These are phyloP conservation scores for Ischnus inquisitorius DNA, from an alignment of 2,888 invertebrate genomes.

Conservation along the genomic window DNA sequence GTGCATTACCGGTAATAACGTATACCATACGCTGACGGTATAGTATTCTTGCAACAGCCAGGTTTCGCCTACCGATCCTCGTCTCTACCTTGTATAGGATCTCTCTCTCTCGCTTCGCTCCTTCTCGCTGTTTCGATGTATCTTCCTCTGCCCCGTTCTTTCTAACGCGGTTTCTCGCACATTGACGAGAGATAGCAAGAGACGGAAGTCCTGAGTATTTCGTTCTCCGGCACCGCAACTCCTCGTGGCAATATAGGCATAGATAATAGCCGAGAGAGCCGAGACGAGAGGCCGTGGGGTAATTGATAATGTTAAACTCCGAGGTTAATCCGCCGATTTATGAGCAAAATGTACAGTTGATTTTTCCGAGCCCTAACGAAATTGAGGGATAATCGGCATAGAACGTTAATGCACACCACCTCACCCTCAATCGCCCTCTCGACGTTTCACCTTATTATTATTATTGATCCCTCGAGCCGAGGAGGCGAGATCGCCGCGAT, in stretches of 20 bases:
- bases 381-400: slow-evolving; percentile 74
- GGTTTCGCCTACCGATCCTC: slow-evolving; percentile 60
- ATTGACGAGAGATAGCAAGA: slow-evolving; percentile 54
- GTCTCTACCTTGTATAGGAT: slow-evolving; percentile 58
- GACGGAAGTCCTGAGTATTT: slow-evolving; percentile 54
- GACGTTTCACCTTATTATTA: slow-evolving; percentile 54
- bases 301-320: slow-evolving; percentile 84
- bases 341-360: slow-evolving; percentile 78
- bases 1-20: slow-evolving; percentile 76
- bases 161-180: slow-evolving; percentile 64
- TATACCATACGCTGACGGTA: slow-evolving; percentile 39
- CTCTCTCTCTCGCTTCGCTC: slow-evolving; percentile 50
- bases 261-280: slow-evolving; percentile 22
- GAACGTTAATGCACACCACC: slow-evolving; percentile 67
- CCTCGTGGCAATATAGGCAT: slow-evolving; percentile 33
- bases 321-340: slow-evolving; percentile 84
- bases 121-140: slow-evolving; percentile 49
- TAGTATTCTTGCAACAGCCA: slow-evolving; percentile 47
- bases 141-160: slow-evolving; percentile 53
- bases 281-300: slow-evolving; percentile 72
- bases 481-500: neutral
- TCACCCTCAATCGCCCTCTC: slow-evolving; percentile 65
- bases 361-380: slow-evolving; percentile 73
- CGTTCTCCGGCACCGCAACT: slow-evolving; percentile 58
- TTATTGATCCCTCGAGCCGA: slow-evolving; percentile 52